Evolutionary conservation across 2,113 vertebrate genomes (phyloP).

Genomic region (Protobothrops flavoviridis): DNA sequence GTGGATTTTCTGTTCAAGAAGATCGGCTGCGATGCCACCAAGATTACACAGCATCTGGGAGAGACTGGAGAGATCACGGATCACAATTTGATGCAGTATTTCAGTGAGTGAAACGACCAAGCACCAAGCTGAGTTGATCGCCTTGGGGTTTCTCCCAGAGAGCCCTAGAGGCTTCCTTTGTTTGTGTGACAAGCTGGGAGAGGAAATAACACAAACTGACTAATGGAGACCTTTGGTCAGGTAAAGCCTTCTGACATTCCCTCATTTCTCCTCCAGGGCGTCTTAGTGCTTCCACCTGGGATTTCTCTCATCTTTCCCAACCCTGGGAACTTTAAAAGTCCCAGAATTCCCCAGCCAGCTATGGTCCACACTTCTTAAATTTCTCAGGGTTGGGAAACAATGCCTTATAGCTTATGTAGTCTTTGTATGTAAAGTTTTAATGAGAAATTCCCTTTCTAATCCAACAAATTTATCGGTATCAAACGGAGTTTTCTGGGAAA

Average conservation of each 20-base stretch:
- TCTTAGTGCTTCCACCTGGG: background rate
- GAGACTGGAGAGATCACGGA: conserved; percentile 45
- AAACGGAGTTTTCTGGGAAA: background rate
- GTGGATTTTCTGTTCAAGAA: conserved; percentile 46
- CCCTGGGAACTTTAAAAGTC: background rate
- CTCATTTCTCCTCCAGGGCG: background rate
- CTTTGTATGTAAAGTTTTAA: background rate
- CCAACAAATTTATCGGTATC: background rate
- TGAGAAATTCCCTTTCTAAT: background rate
- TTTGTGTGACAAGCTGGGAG: background rate
- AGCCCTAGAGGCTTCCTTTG: background rate
- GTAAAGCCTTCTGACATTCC: background rate
- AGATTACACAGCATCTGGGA: conserved; percentile 53
- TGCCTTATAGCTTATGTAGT: background rate
- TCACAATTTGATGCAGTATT: conserved; percentile 55
- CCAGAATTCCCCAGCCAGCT: no score
- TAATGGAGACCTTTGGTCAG: background rate
- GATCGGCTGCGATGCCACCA: conserved; percentile 3
- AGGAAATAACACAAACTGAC: background rate
- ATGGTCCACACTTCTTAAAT: background rate
- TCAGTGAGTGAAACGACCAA: conserved; percentile 54
- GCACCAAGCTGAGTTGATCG: fast-evolving
- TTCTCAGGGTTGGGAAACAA: background rate
- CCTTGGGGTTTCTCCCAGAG: background rate
- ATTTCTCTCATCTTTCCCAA: background rate